Conservation (phyloP, 2,797 vertebrate species). For the Microcaecilia unicolor region DNA sequence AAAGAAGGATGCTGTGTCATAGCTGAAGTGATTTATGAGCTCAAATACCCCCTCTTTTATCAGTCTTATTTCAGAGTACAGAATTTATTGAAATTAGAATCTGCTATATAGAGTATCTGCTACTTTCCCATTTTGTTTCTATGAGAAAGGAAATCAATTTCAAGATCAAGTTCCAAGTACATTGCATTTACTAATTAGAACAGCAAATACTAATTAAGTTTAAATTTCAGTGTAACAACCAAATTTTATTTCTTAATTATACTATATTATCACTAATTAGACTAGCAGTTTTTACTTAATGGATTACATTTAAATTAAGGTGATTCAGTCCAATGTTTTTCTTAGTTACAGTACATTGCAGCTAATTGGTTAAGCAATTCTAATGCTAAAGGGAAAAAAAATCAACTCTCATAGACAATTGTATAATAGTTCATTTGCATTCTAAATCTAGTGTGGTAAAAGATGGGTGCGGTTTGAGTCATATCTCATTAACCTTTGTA, state of each 20-base stretch:
- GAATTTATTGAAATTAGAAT: too few relatives aligned
- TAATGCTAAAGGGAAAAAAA: constrained; percentile 34
- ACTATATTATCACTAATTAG: constrained; percentile 44
- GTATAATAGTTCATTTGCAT: constrained; percentile 11
- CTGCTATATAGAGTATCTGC: too few relatives aligned
- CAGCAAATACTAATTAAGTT: constrained; percentile 35
- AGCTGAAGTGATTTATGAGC: too few relatives aligned
- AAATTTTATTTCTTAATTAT: constrained; percentile 51
- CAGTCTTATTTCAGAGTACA: too few relatives aligned
- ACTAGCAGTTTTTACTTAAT: constrained; percentile 46
- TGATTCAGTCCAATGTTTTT: constrained; percentile 28
- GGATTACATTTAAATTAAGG: constrained; percentile 44
- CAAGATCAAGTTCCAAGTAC: constrained; percentile 9
- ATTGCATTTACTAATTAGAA: constrained; percentile 38
- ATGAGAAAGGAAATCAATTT: too few relatives aligned
- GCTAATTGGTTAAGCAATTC: constrained; percentile 38
- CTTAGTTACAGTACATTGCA: constrained; percentile 31
- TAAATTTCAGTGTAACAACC: constrained; percentile 45
- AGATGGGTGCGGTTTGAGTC: too few relatives aligned
- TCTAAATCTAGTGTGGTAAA: constrained; percentile 17
- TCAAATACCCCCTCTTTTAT: too few relatives aligned
- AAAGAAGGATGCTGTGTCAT: too few relatives aligned
- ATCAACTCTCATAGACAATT: constrained; percentile 23
- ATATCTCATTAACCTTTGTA: too few relatives aligned
- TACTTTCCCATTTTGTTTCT: too few relatives aligned